Evolutionary conservation across 1,140 invertebrate species (phyloP).

Genomic region (Camponotus vicinus): DNA sequence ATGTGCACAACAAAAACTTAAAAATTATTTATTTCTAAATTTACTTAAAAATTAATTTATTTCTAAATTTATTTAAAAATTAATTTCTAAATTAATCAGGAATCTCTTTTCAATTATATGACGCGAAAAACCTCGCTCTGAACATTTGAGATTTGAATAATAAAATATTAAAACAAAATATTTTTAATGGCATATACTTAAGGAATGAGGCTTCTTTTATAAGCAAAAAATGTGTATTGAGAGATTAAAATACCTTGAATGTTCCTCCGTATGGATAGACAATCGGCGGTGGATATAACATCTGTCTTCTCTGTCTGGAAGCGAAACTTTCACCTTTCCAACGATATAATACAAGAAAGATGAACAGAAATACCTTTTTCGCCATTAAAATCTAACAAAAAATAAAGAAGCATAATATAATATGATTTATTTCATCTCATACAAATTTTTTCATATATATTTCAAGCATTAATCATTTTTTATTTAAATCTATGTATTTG

Average conservation of each 20-base stretch:
- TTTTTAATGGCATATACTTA: background rate
- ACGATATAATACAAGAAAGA: conserved; percentile 11
- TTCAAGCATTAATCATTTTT: background rate
- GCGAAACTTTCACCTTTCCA: background rate
- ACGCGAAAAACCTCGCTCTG: background rate
- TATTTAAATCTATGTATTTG: background rate
- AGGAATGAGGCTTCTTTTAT: background rate
- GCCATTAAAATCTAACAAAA: conserved; percentile 30
- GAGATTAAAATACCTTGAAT: conserved; percentile 78
- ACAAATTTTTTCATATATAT: background rate
- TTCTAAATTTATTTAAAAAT: background rate
- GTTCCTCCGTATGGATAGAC: conserved; percentile 81
- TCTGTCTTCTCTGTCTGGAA: conserved; percentile 60
- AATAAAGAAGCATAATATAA: background rate
- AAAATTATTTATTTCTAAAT: conserved; percentile 8
- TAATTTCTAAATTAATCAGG: conserved; percentile 18
- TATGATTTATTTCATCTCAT: conserved; percentile 4
- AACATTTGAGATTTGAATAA: background rate
- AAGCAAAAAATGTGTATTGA: background rate
- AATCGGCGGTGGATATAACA: conserved; percentile 76
- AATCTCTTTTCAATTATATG: background rate
- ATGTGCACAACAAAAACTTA: background rate
- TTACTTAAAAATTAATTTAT: conserved; percentile 18
- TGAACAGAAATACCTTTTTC: conserved; percentile 1
- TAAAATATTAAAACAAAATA: conserved; percentile 4